Base-by-base conservation (phyloP, 2,888 invertebrate genomes). In the Choreutis nemorana region DNA sequence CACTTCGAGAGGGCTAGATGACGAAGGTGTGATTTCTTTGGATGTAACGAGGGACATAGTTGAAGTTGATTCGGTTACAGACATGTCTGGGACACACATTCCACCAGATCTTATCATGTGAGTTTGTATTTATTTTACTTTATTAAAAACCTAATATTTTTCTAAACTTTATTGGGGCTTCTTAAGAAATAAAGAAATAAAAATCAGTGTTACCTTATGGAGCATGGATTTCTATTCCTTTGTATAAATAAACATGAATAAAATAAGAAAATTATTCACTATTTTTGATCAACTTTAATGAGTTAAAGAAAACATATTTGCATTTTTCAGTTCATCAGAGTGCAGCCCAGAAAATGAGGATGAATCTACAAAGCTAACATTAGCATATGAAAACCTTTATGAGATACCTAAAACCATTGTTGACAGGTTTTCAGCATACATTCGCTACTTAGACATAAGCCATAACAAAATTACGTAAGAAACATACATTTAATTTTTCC, bases 401-500 rank as follows among this genome's bases (percentile, higher is more conserved):
- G 80, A 81, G 9, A 79, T 90, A 45, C 89, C 89, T 0, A 75
- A 81, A 40, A 75, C 84, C 9, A 68, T 90, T 27, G 77, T 86
- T 0, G 82, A 86, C 21, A 82, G 83, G 45, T 83, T 87, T 48
- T 81, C 84, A 1, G 64, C 77, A 5, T 72, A 81, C 37, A 80
- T 87, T 14, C 80, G 75, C 49, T 86, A 85, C 40, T 62, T 90
- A 41, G 90, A 90, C 55, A 80, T 90, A 29, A 88, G 88, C 45
- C 81, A 88, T 46, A 90, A 90, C 48, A 83, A 85, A 54, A 84
- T 90, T 40, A 82, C 82, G 87, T 87, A 66, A 80, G 81, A n/a
- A n/a, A n/a, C n/a, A n/a, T n/a, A n/a, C n/a, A n/a, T n/a, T n/a
- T n/a, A n/a, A n/a, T n/a, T n/a, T n/a, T n/a, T n/a, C n/a, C n/a